These are phyloP conservation scores for Blomia tropicalis DNA, from an alignment of 2,888 invertebrate species.

Conservation along the genomic window DNA sequence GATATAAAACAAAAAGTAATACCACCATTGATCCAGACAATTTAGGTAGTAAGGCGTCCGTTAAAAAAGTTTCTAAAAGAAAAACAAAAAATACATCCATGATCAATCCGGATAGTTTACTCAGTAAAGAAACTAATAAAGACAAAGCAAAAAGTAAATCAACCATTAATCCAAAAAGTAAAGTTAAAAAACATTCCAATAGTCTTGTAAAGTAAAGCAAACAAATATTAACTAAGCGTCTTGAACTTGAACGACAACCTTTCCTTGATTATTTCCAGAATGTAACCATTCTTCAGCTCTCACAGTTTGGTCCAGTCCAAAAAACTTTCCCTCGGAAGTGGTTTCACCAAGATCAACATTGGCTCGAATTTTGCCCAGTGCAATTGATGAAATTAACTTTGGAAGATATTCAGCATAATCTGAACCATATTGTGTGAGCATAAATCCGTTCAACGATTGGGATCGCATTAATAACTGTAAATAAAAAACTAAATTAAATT, in stretches of 20 bases:
- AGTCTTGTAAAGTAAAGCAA: too few species aligned
- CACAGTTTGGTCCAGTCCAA: background rate
- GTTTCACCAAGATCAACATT: background rate
- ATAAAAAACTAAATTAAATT: background rate
- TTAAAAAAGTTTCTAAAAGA: too few species aligned
- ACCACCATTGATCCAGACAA: too few species aligned
- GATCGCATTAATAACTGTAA: slow-evolving; percentile 22
- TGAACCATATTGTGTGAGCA: slow-evolving; percentile 12
- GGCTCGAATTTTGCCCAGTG: background rate
- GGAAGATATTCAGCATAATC: slow-evolving; percentile 24
- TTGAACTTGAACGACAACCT: slow-evolving; percentile 4
- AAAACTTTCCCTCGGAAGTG: background rate
- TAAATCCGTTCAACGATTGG: slow-evolving; percentile 25
- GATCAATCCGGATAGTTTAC: too few species aligned
- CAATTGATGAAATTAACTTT: background rate
- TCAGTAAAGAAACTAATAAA: too few species aligned
- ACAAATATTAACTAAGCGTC: background rate
- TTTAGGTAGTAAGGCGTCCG: too few species aligned
- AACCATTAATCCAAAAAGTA: too few species aligned
- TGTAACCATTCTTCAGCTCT: slow-evolving; percentile 9
- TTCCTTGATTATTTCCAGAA: slow-evolving; percentile 2
- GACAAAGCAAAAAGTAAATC: too few species aligned
- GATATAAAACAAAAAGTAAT: too few species aligned
- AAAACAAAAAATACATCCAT: too few species aligned
- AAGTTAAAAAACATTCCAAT: too few species aligned